Evolutionary conservation across 2,113 vertebrate genomes (phyloP), one percentile per base, ranked within the genome.

Genomic region (Microtus richardsoni): DNA sequence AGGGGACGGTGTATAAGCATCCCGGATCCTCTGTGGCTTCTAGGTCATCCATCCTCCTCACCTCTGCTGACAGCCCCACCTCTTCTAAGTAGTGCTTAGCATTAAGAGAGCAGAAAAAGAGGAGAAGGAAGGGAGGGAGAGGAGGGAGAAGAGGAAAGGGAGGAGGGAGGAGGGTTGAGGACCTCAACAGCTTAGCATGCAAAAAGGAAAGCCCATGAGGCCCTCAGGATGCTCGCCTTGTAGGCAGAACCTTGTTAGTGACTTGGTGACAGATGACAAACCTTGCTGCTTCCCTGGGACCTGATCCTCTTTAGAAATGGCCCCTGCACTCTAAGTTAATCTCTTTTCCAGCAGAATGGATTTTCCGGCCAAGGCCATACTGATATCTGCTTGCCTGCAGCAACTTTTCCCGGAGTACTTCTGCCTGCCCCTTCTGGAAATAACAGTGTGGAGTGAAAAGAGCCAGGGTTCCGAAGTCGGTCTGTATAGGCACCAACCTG

Each of bases 361-460:
- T 75, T 84, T 95, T 86, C 41, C 79, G n/a, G 39, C 47, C 21
- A 89, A 92, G 52, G 54, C 33, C 24, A 5, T 7, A 7, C 91
- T 19, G 64, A 74, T 14, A 30, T 73, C 19, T 0, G 1, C 64
- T 88, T 91, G 36, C 0, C 22, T 80, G 14, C 14, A 88, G 87
- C 13, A 66, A 3, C 41, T 44, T 19, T 0, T 0, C 33, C 36
- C 47, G n/a, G 36, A 26, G 12, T 3, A 0, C 0, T 24, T 9
- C 22, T n/a, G 84, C 19, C n/a, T 9, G 24, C 52, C 5, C 14
- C 13, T 47, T 22, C 41, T 77, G 62, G 93, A 74, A 91, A n/a
- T 87, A 83, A 83, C 28, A 36, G 62, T 19, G 1, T 2, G 5
- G 11, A 1, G 24, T 75, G 36, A 70, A 44, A 64, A 87, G 79